phyloP scores from a whole-genome alignment of 2,888 invertebrate species.

The Pelosia muscerda region DNA sequence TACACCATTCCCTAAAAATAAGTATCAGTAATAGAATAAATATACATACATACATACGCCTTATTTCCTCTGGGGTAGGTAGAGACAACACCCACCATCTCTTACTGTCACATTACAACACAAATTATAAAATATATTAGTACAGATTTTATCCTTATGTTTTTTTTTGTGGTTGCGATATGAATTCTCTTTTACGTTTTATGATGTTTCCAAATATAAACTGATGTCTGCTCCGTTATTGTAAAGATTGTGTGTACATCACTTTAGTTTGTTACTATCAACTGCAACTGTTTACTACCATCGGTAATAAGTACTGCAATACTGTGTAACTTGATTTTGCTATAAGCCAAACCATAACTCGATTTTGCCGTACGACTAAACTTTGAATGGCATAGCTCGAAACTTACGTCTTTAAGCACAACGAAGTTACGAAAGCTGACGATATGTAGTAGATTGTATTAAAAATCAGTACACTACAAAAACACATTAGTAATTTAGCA shows the following conservation, averaged over 20 bases:
- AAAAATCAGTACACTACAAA: conserved; percentile 44
- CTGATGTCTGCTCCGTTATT: too few relatives aligned
- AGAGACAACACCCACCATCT: too few relatives aligned
- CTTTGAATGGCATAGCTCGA: neutral
- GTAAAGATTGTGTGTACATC: neutral
- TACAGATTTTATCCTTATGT: too few relatives aligned
- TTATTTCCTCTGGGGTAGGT: too few relatives aligned
- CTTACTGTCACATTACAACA: too few relatives aligned
- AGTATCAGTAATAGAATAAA: neutral
- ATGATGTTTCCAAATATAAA: too few relatives aligned
- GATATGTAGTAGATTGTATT: neutral
- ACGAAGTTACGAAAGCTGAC: neutral
- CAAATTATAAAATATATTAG: too few relatives aligned
- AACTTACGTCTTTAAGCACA: neutral
- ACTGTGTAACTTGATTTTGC: neutral
- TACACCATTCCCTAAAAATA: conserved; percentile 33
- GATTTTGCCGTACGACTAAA: neutral
- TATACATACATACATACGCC: neutral
- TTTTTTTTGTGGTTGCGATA: too few relatives aligned
- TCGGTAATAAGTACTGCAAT: neutral
- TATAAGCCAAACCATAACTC: conserved; percentile 1
- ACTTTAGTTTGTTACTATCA: neutral
- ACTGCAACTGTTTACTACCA: neutral
- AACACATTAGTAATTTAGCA: conserved; percentile 66
- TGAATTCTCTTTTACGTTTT: too few relatives aligned